Base-by-base conservation (phyloP, 2,797 vertebrate species). In the Molossus alvarezi region DNA sequence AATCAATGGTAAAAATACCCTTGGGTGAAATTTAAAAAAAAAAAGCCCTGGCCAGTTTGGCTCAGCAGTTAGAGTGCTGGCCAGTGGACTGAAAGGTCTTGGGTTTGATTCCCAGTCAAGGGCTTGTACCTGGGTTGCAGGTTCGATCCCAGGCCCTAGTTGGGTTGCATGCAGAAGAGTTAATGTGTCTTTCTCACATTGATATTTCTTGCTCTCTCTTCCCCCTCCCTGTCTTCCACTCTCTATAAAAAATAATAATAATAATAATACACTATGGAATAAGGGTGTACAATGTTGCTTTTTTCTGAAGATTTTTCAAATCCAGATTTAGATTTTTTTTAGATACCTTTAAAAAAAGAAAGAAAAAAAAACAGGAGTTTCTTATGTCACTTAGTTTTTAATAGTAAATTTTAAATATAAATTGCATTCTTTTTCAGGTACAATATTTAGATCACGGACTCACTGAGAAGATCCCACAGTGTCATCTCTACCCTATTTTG, bases 361-460 rank as follows among this genome's bases (percentile, higher is more conserved):
- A 45, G 72, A 55, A 65, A 76, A 75, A 81, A 76, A 81, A 25
- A 48, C 53, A 64, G 12, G 73, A 90, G 21, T 69, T 12, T 37
- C 29, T 88, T 73, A 64, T 82, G 20, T 79, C 45, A 25, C 20
- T 3, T 87, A 57, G 41, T 29, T 95, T 94, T 95, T 73, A 91
- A 27, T 95, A 93, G 85, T 72, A 9, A 55, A 76, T 85, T 91
- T 95, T 95, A 94, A 91, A 87, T 85, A 64, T 57, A 6, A 53
- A 67, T 55, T 94, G 90, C 88, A 69, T 81, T 89, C 97, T 94
- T 0, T 94, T 95, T 84, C 79, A 99, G 99, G 99, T 99, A 0
- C 99, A 98, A 2, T 99, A 99, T 92, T 96, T 99, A 97, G 99
- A 99, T 97, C 98, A 69, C 58, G 99, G 99, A 13, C 98, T 98